Conservation (phyloP, 2,113 vertebrate species). For the Bostrychus sinensis region DNA sequence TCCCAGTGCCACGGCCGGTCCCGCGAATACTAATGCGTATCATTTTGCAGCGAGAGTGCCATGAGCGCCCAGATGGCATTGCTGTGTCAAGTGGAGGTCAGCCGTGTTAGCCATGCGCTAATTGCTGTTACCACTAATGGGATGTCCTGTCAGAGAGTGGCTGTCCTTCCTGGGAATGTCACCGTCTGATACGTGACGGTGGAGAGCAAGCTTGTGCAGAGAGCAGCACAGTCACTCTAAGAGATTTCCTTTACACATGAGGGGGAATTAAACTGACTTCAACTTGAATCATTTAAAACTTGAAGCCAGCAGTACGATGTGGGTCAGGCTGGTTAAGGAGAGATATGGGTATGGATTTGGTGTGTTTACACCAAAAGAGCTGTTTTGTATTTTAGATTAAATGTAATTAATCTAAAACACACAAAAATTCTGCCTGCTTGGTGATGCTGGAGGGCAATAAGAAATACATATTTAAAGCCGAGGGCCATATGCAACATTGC, state of each 20-base stretch:
- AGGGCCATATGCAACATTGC: no score
- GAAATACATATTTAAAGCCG: no score
- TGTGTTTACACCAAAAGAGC: no score
- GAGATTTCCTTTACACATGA: not conserved
- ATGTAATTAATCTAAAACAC: no score
- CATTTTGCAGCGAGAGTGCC: conserved; percentile 15
- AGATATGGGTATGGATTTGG: no score
- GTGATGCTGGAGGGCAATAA: no score
- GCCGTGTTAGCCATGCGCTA: conserved; percentile 28
- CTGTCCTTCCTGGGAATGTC: conserved; percentile 5
- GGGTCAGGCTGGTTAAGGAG: not conserved
- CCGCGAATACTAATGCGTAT: conserved; percentile 35
- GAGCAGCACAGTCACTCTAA: not conserved
- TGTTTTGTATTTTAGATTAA: no score
- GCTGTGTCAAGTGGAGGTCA: conserved; percentile 32
- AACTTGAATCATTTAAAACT: not conserved
- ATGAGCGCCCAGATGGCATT: conserved; percentile 14
- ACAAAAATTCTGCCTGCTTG: no score
- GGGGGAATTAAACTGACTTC: not conserved
- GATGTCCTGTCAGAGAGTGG: conserved; percentile 11
- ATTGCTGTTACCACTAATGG: conserved; percentile 28
- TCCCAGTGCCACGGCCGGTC: not conserved
- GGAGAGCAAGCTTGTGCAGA: not conserved
- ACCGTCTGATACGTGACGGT: not conserved
- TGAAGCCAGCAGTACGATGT: not conserved